phyloP scores from a whole-genome alignment of 2,888 invertebrate genomes.

The Eurytoma californica region DNA sequence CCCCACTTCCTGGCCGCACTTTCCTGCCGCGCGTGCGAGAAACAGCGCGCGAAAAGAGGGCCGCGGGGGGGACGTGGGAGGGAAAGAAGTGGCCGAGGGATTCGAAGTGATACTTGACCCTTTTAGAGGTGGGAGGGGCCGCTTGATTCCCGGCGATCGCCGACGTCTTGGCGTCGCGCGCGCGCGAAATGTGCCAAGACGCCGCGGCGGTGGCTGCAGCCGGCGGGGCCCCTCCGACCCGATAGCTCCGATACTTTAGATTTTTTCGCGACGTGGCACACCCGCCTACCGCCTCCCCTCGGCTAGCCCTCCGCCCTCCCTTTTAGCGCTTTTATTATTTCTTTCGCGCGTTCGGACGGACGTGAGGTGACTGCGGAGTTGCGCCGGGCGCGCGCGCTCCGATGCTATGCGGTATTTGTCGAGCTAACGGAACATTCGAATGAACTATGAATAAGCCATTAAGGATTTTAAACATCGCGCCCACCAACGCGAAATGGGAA shows the following conservation, averaged over 20 bases:
- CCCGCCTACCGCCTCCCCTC: too few relatives aligned
- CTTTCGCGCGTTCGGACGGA: neutral
- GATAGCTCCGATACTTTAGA: neutral
- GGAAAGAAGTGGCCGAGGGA: neutral
- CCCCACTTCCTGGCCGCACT: neutral
- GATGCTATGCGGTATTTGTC: too few relatives aligned
- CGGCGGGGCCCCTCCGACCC: neutral
- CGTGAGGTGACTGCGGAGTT: conserved; percentile 19
- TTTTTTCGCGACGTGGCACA: too few relatives aligned
- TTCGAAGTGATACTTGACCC: conserved; percentile 36
- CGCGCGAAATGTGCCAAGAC: neutral
- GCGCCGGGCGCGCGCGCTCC: neutral
- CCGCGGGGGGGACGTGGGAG: too few relatives aligned
- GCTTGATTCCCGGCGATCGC: conserved; percentile 2
- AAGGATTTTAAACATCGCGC: conserved; percentile 24
- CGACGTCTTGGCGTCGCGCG: neutral
- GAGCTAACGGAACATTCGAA: neutral
- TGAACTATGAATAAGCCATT: conserved; percentile 39
- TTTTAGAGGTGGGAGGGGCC: conserved; percentile 18
- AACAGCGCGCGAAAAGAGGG: neutral
- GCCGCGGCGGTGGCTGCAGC: neutral
- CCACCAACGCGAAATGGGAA: conserved; percentile 1
- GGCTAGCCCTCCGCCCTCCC: too few relatives aligned
- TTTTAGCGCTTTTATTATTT: neutral
- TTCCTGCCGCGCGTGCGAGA: neutral